phyloP scores from a whole-genome alignment of 2,797 vertebrate species.

The Dromococcyx pavoninus region DNA sequence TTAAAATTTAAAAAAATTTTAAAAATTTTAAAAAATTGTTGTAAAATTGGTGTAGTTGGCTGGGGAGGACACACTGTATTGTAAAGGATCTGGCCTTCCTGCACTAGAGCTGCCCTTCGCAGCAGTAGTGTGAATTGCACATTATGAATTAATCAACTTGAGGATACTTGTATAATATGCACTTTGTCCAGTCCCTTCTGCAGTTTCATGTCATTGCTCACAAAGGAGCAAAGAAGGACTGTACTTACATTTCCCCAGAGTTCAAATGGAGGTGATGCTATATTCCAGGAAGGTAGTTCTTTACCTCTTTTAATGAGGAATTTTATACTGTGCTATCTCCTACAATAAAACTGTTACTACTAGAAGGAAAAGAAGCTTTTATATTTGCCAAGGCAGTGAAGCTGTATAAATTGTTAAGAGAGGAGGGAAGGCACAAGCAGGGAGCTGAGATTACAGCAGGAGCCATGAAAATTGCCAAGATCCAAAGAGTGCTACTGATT shows the following conservation, averaged over 20 bases:
- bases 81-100: not conserved
- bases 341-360: not conserved
- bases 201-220: not conserved
- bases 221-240: not conserved
- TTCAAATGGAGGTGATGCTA: not conserved
- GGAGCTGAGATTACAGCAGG: not conserved
- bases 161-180: not conserved
- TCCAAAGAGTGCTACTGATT: not conserved
- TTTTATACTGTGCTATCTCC: not conserved
- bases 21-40: too few relatives aligned
- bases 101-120: not conserved
- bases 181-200: not conserved
- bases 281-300: not conserved
- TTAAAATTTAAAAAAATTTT: too few relatives aligned
- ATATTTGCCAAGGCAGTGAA: not conserved
- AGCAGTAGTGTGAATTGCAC: not conserved
- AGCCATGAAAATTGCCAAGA: not conserved
- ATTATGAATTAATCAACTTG: not conserved
- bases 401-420: not conserved
- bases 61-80: not conserved
- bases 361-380: not conserved
- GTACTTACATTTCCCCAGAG: not conserved
- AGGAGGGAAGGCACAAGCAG: not conserved
- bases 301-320: not conserved
- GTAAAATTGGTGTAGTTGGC: not conserved